Base-by-base conservation (phyloP, 1,140 invertebrate species). In the Acromyrmex charruanus region DNA sequence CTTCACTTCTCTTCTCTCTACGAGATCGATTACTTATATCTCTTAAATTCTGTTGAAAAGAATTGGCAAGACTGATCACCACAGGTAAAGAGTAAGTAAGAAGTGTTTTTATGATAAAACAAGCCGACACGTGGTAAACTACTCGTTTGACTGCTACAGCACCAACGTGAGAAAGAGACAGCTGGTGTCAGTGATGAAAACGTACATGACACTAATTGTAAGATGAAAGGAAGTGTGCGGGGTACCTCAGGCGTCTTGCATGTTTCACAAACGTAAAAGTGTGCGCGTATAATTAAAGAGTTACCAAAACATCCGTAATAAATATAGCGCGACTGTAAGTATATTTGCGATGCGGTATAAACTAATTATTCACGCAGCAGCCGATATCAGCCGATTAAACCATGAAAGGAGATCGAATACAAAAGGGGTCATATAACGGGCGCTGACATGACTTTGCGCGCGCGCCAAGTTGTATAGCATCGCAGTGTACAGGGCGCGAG, bases 91-190 rank as follows among this genome's bases (percentile, higher is more conserved):
- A 61, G 65, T 35, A 77, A 75, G 31, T 35, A 31, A 31, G 31
- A 31, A 65, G 77, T 77, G 77, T 90, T 72, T 90, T 87, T 79
- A 79, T 74, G 72, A 90, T 89, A 88, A 86, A 89, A 79, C 44
- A 25, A 63, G 61, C 1, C 12, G 72, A 44, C 39, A 59, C 49
- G 51, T 31, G 21, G 75, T 77, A 86, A 89, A 86, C 55, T 61
- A 55, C 63, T 59, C 58, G 21, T n/a, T n/a, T 31, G 82, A 14
- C 39, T n/a, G 49, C 44, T 49, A n/a, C 44, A 49, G 87, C 65
- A 77, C 39, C 9, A 49, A 61, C 21, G 72, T 12, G 88, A 89
- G 80, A 87, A 75, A 81, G 71, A 80, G 28, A 66, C 10, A 49
- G 44, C 39, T 16, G 39, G 3, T 72, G 39, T 72, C 68, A 35